Conservation (phyloP, 2,797 vertebrate genomes). For the Rhinogobio ventralis region DNA sequence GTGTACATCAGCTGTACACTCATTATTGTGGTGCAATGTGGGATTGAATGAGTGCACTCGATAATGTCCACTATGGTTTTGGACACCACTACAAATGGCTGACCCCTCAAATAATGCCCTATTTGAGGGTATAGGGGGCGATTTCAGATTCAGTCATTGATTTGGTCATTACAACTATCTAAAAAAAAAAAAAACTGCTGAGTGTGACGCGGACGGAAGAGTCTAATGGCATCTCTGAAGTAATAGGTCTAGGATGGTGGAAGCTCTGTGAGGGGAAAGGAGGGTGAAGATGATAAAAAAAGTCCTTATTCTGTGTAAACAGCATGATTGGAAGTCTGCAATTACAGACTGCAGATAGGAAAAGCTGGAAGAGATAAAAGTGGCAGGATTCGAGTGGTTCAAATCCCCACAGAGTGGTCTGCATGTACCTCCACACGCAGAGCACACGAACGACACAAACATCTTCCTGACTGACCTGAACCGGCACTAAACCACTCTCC, state of each 20-base stretch:
- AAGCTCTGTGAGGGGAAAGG: slow-evolving; percentile 57
- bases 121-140: too few species aligned
- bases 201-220: neutral
- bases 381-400: slow-evolving; percentile 69
- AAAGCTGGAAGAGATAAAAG: slow-evolving; percentile 69
- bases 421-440: slow-evolving; percentile 79
- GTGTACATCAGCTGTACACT: too few species aligned
- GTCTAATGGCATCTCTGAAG: neutral
- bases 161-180: neutral
- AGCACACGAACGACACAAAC: slow-evolving; percentile 70
- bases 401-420: slow-evolving; percentile 71
- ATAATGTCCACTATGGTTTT: too few species aligned
- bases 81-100: too few species aligned
- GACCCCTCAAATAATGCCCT: too few species aligned
- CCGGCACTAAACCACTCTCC: neutral
- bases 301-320: slow-evolving; percentile 62
- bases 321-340: slow-evolving; percentile 79
- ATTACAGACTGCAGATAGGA: slow-evolving; percentile 76
- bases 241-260: neutral
- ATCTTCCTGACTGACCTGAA: slow-evolving; percentile 10
- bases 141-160: neutral
- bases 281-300: slow-evolving; percentile 58
- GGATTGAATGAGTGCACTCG: too few species aligned
- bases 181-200: neutral
- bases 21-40: too few species aligned